These are phyloP conservation scores for Sorex fumeus DNA, from an alignment of 2,113 vertebrate species.

Conservation along the genomic window DNA sequence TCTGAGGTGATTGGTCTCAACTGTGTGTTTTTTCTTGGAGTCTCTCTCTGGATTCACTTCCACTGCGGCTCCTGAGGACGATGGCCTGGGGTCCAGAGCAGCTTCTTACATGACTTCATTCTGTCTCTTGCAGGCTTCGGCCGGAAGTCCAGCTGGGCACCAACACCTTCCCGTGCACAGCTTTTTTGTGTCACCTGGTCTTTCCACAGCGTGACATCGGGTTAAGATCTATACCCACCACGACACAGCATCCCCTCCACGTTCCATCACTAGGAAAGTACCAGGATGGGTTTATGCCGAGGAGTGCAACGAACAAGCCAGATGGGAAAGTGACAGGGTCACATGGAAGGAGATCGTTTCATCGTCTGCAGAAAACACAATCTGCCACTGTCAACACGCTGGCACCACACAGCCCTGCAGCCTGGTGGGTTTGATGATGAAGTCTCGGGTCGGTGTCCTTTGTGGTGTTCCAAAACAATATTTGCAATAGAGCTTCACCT, in stretches of 20 bases:
- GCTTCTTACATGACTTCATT: neutral
- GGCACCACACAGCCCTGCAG: neutral
- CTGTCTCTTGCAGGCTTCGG: neutral
- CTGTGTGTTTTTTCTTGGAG: neutral
- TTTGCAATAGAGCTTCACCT: slow-evolving; percentile 13
- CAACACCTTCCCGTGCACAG: neutral
- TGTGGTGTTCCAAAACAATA: neutral
- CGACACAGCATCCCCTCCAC: neutral
- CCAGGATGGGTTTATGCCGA: neutral
- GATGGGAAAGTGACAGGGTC: neutral
- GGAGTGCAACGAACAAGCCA: neutral
- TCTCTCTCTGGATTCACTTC: neutral
- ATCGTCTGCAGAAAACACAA: neutral
- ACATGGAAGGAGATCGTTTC: neutral
- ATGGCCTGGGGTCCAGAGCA: neutral
- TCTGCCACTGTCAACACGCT: slow-evolving; percentile 9
- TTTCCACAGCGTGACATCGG: neutral
- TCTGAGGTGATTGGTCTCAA: neutral
- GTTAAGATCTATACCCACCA: neutral
- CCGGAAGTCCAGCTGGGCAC: neutral
- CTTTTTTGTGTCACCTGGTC: neutral
- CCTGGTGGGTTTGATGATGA: neutral
- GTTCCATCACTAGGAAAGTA: neutral
- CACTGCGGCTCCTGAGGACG: neutral
- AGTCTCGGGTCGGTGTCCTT: neutral